A percentile compares a stretch with the other conserved stretches of the same genome.
These are phyloP conservation scores for Zaprionus capensis DNA, from an alignment of 1,140 invertebrate species.

Conservation along the genomic window DNA sequence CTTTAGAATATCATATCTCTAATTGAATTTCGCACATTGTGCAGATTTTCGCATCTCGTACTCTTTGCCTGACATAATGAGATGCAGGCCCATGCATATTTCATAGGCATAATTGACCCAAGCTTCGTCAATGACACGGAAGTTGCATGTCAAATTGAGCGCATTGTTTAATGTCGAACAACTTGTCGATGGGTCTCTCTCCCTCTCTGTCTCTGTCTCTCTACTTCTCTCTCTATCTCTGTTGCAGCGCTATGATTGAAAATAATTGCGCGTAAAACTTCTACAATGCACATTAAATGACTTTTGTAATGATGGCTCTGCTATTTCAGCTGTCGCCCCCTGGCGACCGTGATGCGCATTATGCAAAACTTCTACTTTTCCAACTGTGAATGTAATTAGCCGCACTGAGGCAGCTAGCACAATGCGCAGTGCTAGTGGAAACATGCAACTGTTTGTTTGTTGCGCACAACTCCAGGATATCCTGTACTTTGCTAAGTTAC, in stretches of 20 bases:
- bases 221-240: background rate
- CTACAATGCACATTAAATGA: slow-evolving; percentile 43
- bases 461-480: background rate
- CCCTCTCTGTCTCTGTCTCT: background rate
- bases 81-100: slow-evolving; percentile 47
- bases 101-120: slow-evolving; percentile 55
- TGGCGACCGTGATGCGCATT: slow-evolving; percentile 24
- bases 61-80: slow-evolving; percentile 33
- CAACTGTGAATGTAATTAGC: slow-evolving; percentile 43
- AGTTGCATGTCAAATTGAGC: slow-evolving; percentile 39
- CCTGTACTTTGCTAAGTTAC: background rate
- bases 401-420: slow-evolving; percentile 11
- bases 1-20: background rate
- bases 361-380: slow-evolving; percentile 40
- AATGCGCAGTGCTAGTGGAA: background rate
- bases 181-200: background rate
- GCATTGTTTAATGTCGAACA: slow-evolving; percentile 37
- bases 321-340: slow-evolving; percentile 34
- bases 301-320: slow-evolving; percentile 45
- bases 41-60: slow-evolving; percentile 31
- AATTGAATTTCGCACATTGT: slow-evolving; percentile 49
- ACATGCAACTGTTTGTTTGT: background rate
- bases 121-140: slow-evolving; percentile 25
- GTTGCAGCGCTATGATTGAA: slow-evolving; percentile 36
- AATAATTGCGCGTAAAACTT: slow-evolving; percentile 53